Evolutionary conservation across 2,797 vertebrate genomes (phyloP), one percentile per base, ranked within the genome.

Genomic region (Morelia viridis): DNA sequence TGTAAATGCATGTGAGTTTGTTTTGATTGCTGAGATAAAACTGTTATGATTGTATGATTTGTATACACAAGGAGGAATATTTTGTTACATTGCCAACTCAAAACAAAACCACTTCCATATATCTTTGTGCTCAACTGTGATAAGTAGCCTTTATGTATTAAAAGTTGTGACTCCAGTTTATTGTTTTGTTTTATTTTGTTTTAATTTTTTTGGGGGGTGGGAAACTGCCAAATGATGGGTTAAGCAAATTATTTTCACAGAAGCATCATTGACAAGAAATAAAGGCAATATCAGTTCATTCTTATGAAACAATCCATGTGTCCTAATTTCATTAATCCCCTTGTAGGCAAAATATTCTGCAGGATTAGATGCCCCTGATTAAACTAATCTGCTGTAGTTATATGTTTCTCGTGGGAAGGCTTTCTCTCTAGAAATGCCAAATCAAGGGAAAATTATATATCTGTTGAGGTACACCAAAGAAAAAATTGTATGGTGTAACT

Each of bases 1-100:
- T 85, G 94, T 91, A 94, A n/a, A 94, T 90, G n/a, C 83, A 92
- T 68, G 93, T 88, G 91, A 94, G 92, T 95, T 94, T 94, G 85
- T 92, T 95, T 95, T 10, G 6, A 88, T 56, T 94, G 41, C 28
- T 85, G 60, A 93, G 80, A 94, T 90, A 93, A 89, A 68, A 26
- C 50, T 88, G 60, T 92, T 92, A 88, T 90, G 85, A 62, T 76
- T 57, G 89, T 89, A 94, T 95, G 60, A 94, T 89, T 93, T 71
- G 68, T 58, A 0, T 53, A 19, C 64, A 62, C 26, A 1, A 19
- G 62, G 91, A 28, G 93, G 88, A 46, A 91, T 92, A 94, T 0
- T 0, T 50, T 89, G 88, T 31, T 80, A 89, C 3, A 12, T 15
- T 46, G 50, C 88, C 0, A 0, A 12, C 50, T 92, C 17, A 24